phyloP scores from a whole-genome alignment of 2,888 invertebrate species.

The Lochmaea capreae region DNA sequence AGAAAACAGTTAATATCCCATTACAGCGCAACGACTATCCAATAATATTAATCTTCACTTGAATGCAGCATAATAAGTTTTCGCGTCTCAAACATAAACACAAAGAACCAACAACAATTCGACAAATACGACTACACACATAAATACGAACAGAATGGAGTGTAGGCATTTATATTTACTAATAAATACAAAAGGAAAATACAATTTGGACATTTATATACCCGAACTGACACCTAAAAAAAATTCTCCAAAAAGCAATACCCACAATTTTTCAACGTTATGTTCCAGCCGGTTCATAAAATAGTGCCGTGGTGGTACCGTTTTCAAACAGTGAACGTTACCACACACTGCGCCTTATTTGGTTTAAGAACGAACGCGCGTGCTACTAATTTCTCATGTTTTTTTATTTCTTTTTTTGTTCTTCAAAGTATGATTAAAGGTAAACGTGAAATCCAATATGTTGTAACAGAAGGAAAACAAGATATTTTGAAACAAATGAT shows the following conservation, averaged over 20 bases:
- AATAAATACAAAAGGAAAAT: constrained; percentile 50
- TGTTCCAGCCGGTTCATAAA: constrained; percentile 51
- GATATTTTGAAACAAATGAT: neutral
- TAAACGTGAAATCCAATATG: neutral
- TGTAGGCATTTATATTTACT: constrained; percentile 53
- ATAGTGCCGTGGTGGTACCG: constrained; percentile 43
- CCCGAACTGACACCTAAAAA: constrained; percentile 54
- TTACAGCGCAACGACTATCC: neutral
- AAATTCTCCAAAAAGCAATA: constrained; percentile 55
- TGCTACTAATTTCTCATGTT: constrained; percentile 27
- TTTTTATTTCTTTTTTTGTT: neutral
- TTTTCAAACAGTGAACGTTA: constrained; percentile 50
- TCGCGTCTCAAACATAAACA: neutral
- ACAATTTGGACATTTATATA: constrained; percentile 48
- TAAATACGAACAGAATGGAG: constrained; percentile 50
- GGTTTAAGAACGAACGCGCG: constrained; percentile 51
- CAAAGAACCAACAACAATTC: constrained; percentile 3
- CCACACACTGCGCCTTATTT: constrained; percentile 57
- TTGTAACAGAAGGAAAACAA: neutral
- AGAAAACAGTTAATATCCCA: too few species aligned
- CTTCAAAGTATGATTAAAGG: neutral
- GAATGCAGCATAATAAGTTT: neutral
- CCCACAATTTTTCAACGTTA: constrained; percentile 56
- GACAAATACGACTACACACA: constrained; percentile 31
- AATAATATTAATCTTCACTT: neutral